Evolutionary conservation across 2,113 vertebrate genomes (phyloP).

Genomic region (Myanophis thanlyinensis): DNA sequence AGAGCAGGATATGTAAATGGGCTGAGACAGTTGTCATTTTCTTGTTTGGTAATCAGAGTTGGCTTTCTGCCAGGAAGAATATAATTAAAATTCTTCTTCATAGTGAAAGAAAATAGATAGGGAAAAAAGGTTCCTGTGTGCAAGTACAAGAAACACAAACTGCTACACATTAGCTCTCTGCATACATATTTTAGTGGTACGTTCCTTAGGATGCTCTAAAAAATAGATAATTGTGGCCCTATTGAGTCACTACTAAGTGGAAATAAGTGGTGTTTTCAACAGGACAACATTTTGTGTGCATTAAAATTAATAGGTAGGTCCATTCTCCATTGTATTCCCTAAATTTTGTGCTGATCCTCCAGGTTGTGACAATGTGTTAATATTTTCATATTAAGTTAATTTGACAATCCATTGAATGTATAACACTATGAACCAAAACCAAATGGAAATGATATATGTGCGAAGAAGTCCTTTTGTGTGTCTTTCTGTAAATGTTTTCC

Average conservation of each 20-base stretch:
- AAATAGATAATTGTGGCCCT: conserved; percentile 39
- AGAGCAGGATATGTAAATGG: conserved; percentile 64
- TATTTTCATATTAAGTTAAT: neutral
- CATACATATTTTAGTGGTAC: conserved; percentile 30
- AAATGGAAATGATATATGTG: neutral
- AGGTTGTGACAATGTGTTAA: conserved; percentile 26
- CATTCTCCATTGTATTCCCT: conserved; percentile 23
- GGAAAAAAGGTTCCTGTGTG: conserved; percentile 62
- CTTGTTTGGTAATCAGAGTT: conserved; percentile 26
- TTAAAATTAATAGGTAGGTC: conserved; percentile 14
- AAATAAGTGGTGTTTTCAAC: conserved; percentile 29
- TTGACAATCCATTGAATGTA: neutral
- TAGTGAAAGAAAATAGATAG: conserved; percentile 62
- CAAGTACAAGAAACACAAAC: conserved; percentile 60
- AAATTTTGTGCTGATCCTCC: conserved; percentile 22
- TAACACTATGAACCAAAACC: neutral
- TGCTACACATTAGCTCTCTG: conserved; percentile 52
- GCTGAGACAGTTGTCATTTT: conserved; percentile 64
- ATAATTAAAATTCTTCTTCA: conserved; percentile 68
- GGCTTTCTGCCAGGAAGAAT: conserved; percentile 58
- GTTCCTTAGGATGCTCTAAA: conserved; percentile 40
- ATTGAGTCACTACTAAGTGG: neutral
- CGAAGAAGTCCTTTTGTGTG: neutral
- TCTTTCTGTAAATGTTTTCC: neutral
- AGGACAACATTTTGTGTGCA: conserved; percentile 33